Base-by-base conservation (phyloP, 2,113 vertebrate species). In the Varanus komodoensis region DNA sequence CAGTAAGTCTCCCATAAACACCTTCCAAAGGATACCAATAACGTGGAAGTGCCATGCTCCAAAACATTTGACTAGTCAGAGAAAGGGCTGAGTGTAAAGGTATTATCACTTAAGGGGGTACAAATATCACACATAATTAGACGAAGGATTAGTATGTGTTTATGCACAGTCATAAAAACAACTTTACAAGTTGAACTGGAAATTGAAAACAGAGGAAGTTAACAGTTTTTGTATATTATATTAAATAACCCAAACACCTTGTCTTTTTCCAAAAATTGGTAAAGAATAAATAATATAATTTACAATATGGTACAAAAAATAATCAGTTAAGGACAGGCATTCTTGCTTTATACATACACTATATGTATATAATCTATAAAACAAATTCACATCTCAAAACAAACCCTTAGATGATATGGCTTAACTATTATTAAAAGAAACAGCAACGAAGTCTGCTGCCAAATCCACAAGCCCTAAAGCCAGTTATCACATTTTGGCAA, bases 211-310 rank as follows among this genome's bases (percentile, higher is more conserved):
- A 95, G 95, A 97, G 93, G 94, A 97, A 97, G 95, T 97, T 97
- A 98, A 97, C 97, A 97, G 96, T 93, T 96, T 97, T 96, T 95
- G 96, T 95, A 97, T 97, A 97, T 97, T 97, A 97, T 97, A 98
- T 98, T 98, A 98, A 98, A 98, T 98, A 98, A 97, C 97, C 97
- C 97, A 97, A 97, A 97, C 97, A 97, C 97, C 96, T 96, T 97
- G 97, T 96, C 93, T 94, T 93, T 93, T 91, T 64, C 29, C 97
- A 96, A 92, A 98, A 97, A 96, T 96, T 94, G 96, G 92, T 97
- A 97, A 97, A 97, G 97, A 98, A 98, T 98, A 97, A 98, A 98
- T 98, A 98, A 98, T 97, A 97, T 98, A 97, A 98, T 98, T 97
- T 98, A 98, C 98, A 98, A 95, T 98, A 98, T 98, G 95, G 95